phyloP scores from a whole-genome alignment of 2,113 vertebrate genomes.

The Willisornis vidua region DNA sequence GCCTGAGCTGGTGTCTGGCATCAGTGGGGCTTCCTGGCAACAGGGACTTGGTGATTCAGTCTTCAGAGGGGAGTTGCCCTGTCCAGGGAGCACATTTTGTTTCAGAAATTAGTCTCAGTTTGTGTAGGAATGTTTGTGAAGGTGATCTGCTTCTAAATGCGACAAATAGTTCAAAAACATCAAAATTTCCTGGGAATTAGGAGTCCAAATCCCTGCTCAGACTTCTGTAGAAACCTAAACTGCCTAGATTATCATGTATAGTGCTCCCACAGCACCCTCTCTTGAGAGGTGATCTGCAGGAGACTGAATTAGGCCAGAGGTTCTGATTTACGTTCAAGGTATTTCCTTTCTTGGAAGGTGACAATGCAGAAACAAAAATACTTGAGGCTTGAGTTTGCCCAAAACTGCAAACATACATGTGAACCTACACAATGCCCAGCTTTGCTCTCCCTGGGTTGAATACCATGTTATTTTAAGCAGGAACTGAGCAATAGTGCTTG shows the following conservation, averaged over 20 bases:
- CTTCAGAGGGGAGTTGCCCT: not conserved
- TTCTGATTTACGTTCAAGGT: not conserved
- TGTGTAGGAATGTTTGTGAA: not conserved
- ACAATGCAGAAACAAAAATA: not conserved
- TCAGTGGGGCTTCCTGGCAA: not conserved
- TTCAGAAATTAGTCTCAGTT: not conserved
- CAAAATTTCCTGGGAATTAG: not conserved
- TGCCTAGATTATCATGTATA: not conserved
- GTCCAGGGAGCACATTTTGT: not conserved
- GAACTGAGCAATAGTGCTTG: not conserved
- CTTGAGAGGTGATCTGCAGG: not conserved
- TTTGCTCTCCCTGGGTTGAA: not conserved
- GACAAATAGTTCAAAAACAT: not conserved
- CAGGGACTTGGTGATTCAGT: not conserved
- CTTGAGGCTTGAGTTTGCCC: not conserved
- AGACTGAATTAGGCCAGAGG: not conserved
- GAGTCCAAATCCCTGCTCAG: not conserved
- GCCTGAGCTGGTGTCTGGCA: not conserved
- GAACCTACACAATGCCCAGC: not conserved
- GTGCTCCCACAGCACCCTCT: not conserved
- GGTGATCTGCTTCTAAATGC: rapidly evolving
- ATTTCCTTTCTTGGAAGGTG: not conserved
- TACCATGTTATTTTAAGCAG: not conserved
- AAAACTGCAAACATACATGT: not conserved
- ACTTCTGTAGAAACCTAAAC: not conserved